Evolutionary conservation across 2,888 invertebrate species (phyloP).

Genomic region (Aromia moschata): DNA sequence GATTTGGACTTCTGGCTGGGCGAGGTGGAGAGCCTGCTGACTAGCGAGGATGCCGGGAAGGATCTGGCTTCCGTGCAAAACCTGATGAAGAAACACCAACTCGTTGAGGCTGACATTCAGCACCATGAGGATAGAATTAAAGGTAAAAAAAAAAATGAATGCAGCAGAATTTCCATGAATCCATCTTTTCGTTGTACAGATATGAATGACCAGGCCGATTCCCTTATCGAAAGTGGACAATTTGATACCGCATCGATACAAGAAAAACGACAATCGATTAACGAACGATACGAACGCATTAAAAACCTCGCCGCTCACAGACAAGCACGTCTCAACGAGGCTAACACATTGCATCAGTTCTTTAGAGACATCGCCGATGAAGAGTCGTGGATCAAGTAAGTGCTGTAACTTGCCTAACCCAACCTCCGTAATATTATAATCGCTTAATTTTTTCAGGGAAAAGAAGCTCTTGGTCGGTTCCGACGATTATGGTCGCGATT

Average conservation of each 20-base stretch:
- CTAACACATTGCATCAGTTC: slow-evolving; percentile 98
- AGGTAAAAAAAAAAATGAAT: no score
- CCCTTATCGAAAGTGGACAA: slow-evolving; percentile 94
- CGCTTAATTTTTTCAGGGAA: slow-evolving; percentile 70
- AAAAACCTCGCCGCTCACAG: slow-evolving; percentile 91
- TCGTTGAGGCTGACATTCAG: slow-evolving; percentile 97
- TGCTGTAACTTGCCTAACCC: slow-evolving; percentile 10
- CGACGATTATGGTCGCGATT: slow-evolving; percentile 97
- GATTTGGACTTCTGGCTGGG: slow-evolving; percentile 99
- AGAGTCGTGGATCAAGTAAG: slow-evolving; percentile 92
- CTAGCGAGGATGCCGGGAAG: slow-evolving; percentile 97
- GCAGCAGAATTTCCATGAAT: no score
- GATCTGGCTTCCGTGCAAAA: slow-evolving; percentile 99
- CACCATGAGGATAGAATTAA: slow-evolving; percentile 96
- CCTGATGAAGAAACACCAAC: slow-evolving; percentile 97
- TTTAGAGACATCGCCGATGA: slow-evolving; percentile 99
- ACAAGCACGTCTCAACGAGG: slow-evolving; percentile 92
- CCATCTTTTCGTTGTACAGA: no score
- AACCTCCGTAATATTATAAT: neutral
- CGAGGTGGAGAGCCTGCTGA: slow-evolving; percentile 95
- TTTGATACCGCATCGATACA: slow-evolving; percentile 97
- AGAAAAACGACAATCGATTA: slow-evolving; percentile 94
- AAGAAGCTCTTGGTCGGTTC: slow-evolving; percentile 97
- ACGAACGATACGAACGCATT: slow-evolving; percentile 95
- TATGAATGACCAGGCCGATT: slow-evolving; percentile 96